These are phyloP conservation scores for Drosophila helvetica DNA, from an alignment of 2,888 invertebrate genomes.

Conservation along the genomic window DNA sequence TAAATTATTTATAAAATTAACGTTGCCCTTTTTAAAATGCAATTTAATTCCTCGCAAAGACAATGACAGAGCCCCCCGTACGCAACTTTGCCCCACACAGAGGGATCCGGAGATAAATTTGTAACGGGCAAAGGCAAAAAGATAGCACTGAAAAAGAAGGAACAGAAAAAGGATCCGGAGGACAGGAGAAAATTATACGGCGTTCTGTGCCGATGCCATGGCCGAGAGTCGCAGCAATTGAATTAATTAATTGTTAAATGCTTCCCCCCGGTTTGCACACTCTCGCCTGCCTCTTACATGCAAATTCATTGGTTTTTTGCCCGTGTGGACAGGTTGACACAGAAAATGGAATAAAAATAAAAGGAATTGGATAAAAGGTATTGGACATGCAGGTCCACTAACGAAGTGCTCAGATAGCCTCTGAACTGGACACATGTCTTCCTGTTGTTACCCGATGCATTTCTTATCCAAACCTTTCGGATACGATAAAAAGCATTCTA, in stretches of 20 bases:
- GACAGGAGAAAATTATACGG: slow-evolving; percentile 52
- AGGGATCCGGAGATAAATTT: background rate
- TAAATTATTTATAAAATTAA: slow-evolving; percentile 46
- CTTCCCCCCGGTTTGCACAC: slow-evolving; percentile 45
- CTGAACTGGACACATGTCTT: background rate
- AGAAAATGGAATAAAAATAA: slow-evolving; percentile 55
- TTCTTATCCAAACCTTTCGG: background rate
- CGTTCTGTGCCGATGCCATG: slow-evolving; percentile 12
- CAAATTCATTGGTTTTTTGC: slow-evolving; percentile 64
- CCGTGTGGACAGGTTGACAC: slow-evolving; percentile 23
- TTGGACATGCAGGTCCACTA: slow-evolving; percentile 16
- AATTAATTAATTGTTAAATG: slow-evolving; percentile 71
- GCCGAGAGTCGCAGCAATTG: slow-evolving; percentile 60
- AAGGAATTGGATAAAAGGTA: slow-evolving; percentile 25
- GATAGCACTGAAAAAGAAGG: slow-evolving; percentile 1
- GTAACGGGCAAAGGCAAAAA: slow-evolving; percentile 8
- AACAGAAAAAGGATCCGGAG: slow-evolving; percentile 30
- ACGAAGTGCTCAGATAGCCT: slow-evolving; percentile 1
- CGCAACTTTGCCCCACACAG: slow-evolving; percentile 8
- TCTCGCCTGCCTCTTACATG: slow-evolving; percentile 47
- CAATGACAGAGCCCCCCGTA: slow-evolving; percentile 41
- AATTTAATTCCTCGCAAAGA: slow-evolving; percentile 48
- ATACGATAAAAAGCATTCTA: too few species aligned
- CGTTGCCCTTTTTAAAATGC: slow-evolving; percentile 42
- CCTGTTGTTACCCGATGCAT: too few species aligned